A percentile compares a stretch with the other conserved stretches of the same genome.
Evolutionary conservation across 1,140 invertebrate genomes (phyloP).

Genomic region (Halesus radiatus): DNA sequence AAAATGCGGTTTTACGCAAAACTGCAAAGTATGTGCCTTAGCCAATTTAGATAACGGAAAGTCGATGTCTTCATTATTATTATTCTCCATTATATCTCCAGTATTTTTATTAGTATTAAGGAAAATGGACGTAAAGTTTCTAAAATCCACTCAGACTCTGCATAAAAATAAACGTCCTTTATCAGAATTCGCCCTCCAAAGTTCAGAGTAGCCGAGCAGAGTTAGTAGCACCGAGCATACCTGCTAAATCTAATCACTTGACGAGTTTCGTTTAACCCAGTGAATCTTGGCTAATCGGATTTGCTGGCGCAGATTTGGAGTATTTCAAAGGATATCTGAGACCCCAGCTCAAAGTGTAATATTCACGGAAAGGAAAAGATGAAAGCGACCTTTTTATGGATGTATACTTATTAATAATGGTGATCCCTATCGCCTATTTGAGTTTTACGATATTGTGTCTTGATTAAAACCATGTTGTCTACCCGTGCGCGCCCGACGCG

Average conservation of each 20-base stretch:
- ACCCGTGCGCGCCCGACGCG: no score
- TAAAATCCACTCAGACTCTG: no score
- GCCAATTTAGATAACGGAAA: no score
- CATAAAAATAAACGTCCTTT: no score
- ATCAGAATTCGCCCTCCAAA: no score
- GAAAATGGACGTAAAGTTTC: no score
- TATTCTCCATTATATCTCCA: no score
- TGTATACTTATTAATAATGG: slow-evolving; percentile 10
- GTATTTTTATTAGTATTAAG: no score
- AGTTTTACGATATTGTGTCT: background rate
- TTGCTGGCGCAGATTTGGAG: slow-evolving; percentile 23
- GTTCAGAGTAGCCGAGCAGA: no score
- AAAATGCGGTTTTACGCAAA: no score
- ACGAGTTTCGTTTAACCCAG: slow-evolving; percentile 46
- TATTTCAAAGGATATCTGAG: slow-evolving; percentile 19
- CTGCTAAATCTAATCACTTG: slow-evolving; percentile 34
- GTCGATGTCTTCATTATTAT: no score
- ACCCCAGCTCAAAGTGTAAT: background rate
- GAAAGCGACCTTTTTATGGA: slow-evolving; percentile 18
- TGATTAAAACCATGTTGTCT: background rate
- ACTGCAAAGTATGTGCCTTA: no score
- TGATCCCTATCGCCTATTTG: background rate
- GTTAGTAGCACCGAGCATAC: background rate
- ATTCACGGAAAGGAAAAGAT: background rate
- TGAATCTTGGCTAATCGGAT: slow-evolving; percentile 50